These are phyloP conservation scores for Octomys mimax DNA, from an alignment of 2,797 vertebrate genomes.

Conservation along the genomic window DNA sequence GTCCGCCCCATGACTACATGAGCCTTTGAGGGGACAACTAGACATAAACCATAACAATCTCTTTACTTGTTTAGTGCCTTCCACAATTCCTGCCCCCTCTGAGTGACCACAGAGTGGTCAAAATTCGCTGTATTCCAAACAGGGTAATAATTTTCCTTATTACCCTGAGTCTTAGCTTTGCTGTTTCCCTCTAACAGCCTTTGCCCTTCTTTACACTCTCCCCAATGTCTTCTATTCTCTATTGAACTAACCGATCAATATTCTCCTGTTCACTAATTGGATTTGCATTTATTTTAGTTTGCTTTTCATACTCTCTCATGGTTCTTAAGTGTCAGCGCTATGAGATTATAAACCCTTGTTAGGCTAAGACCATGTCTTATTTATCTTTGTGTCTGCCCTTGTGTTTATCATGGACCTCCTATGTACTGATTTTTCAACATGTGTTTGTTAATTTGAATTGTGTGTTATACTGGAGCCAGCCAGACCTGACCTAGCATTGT, in stretches of 20 bases:
- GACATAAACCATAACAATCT: neutral
- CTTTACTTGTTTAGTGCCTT: neutral
- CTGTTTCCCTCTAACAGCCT: neutral
- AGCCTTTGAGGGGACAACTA: too few relatives aligned
- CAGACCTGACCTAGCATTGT: neutral
- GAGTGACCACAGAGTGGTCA: neutral
- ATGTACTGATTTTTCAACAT: neutral
- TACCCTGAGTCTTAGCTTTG: neutral
- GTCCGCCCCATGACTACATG: too few relatives aligned
- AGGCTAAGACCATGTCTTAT: neutral
- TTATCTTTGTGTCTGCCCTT: neutral
- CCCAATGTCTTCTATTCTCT: neutral
- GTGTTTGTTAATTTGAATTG: neutral
- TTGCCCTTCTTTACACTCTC: neutral
- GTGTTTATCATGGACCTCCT: neutral
- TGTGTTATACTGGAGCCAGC: neutral
- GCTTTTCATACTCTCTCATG: neutral
- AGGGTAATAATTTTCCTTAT: neutral
- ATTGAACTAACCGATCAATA: neutral
- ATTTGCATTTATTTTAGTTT: neutral
- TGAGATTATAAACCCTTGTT: neutral
- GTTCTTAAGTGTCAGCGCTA: neutral
- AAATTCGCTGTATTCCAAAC: neutral
- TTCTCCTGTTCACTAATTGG: neutral
- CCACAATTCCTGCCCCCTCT: neutral